Evolutionary conservation across 2,888 invertebrate species (phyloP), one percentile per base, ranked within the genome.

Genomic region (Megastigmus dorsalis): DNA sequence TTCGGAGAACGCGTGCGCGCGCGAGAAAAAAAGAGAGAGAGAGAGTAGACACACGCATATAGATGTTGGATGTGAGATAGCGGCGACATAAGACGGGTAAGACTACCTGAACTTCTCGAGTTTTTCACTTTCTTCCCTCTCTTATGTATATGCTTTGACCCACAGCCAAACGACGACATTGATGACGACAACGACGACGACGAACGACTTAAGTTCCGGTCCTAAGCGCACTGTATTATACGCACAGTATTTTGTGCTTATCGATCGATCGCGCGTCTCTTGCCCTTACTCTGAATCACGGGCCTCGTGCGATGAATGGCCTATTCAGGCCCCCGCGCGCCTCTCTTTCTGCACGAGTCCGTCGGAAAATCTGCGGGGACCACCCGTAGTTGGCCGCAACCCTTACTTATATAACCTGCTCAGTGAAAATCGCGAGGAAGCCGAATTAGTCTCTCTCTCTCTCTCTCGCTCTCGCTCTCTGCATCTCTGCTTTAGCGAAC

Each of bases 381-480:
- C 43, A 33, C 30, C 41, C 57, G 67, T 62, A 84, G 84, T 84
- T 84, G 80, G 80, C 81, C 72, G 80, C 76, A 77, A 74, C 57
- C 69, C 70, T 69, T 60, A 43, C 68, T 52, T 85, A 83, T 82
- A 82, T 81, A 83, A 80, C 78, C 72, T 75, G n/a, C n/a, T n/a
- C n/a, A n/a, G n/a, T n/a, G n/a, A n/a, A n/a, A n/a, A n/a, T n/a
- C n/a, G n/a, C n/a, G n/a, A n/a, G n/a, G n/a, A n/a, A n/a, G n/a
- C n/a, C n/a, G n/a, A n/a, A n/a, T n/a, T n/a, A n/a, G n/a, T n/a
- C n/a, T n/a, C n/a, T n/a, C n/a, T n/a, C n/a, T n/a, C n/a, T n/a
- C n/a, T n/a, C n/a, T n/a, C n/a, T 57, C 72, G 20, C 48, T 3
- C 3, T 20, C 52, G 10, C 30, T n/a, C 4, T 23, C 6, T 2